Conservation (phyloP, 2,797 vertebrate species). For the Hyperoplus immaculatus region DNA sequence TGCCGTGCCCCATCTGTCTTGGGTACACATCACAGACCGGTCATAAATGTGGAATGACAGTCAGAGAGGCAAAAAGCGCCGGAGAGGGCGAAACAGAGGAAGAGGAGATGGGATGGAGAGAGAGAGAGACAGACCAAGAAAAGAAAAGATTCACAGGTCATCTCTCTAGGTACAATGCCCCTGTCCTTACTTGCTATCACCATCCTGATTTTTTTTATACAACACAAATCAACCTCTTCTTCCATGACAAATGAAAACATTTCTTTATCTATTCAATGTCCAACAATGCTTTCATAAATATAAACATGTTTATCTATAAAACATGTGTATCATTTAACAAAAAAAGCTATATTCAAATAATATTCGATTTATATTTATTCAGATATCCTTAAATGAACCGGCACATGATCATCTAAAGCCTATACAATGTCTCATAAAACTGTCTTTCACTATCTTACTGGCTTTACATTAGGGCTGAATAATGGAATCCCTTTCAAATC, state of each 20-base stretch:
- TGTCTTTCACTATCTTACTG: not conserved
- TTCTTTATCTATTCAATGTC: not conserved
- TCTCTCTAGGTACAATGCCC: conserved; percentile 19
- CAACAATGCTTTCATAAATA: not conserved
- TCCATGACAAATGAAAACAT: not conserved
- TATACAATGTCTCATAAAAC: not conserved
- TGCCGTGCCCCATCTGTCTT: conserved; percentile 76
- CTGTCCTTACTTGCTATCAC: not conserved
- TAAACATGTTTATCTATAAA: not conserved
- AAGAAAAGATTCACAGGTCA: conserved; percentile 1
- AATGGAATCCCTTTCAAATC: not conserved
- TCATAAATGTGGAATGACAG: conserved; percentile 81
- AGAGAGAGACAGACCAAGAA: conserved; percentile 15
- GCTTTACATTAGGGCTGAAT: not conserved
- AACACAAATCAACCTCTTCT: not conserved
- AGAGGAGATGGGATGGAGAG: not conserved
- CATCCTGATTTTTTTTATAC: not conserved
- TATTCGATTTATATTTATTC: not conserved
- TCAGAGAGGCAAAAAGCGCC: conserved; percentile 34
- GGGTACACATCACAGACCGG: conserved; percentile 78
- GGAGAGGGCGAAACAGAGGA: conserved; percentile 16
- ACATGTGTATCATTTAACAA: not conserved
- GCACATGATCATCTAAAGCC: not conserved
- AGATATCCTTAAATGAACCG: not conserved
- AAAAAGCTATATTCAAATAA: no score